A percentile compares a stretch with the other conserved stretches of the same genome.
Conservation (phyloP, 2,113 vertebrate species). For the Falcunculus frontatus region DNA sequence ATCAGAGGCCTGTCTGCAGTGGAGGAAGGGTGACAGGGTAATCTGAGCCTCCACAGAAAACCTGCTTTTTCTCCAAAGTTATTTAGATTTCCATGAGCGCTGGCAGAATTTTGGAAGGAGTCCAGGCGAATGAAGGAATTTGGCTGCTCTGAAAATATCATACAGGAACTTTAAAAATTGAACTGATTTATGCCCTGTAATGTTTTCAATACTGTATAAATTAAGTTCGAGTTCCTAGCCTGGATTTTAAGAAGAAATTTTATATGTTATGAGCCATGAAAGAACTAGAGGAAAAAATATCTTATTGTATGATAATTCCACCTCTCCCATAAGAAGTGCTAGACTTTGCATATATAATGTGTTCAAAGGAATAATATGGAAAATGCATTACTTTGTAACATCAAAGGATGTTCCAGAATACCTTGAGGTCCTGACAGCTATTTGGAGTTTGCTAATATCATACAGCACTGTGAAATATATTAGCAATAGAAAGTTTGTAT, state of each 20-base stretch:
- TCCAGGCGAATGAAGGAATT: conserved; percentile 71
- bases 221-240: conserved; percentile 71
- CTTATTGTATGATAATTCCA: conserved; percentile 52
- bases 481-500: not conserved
- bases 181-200: conserved; percentile 79
- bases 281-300: conserved; percentile 53
- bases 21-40: conserved; percentile 74
- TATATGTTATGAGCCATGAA: conserved; percentile 66
- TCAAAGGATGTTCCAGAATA: conserved; percentile 64
- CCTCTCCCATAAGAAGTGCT: conserved; percentile 40
- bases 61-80: conserved; percentile 80
- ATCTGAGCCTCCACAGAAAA: conserved; percentile 74
- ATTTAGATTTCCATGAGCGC: conserved; percentile 77
- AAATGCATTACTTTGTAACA: conserved; percentile 46
- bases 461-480: conserved; percentile 39
- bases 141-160: conserved; percentile 73
- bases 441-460: conserved; percentile 37
- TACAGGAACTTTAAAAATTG: conserved; percentile 72
- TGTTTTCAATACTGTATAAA: conserved; percentile 78
- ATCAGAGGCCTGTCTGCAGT: conserved; percentile 72
- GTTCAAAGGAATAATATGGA: conserved; percentile 53
- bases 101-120: conserved; percentile 74
- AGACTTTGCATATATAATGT: conserved; percentile 65
- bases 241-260: conserved; percentile 67
- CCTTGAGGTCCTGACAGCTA: conserved; percentile 46